Conservation (phyloP, 1,140 invertebrate species). For the Patella vulgata region DNA sequence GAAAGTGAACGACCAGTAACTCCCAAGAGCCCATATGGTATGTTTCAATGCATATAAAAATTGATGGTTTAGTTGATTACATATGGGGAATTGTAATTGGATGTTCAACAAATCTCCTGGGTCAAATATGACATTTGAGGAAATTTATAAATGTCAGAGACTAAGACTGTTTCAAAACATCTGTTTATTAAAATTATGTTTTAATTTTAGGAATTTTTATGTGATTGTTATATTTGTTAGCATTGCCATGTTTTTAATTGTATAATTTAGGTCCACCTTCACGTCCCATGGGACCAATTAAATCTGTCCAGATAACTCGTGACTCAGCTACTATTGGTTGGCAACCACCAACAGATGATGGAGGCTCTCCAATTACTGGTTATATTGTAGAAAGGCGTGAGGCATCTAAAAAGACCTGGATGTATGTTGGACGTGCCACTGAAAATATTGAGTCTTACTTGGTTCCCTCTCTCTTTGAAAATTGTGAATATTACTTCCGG, state of each 20-base stretch:
- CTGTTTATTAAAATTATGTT: no score
- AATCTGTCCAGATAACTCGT: slow-evolving; percentile 70
- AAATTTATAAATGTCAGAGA: no score
- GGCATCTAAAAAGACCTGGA: slow-evolving; percentile 83
- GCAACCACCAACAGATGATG: slow-evolving; percentile 61
- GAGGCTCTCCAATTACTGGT: slow-evolving; percentile 59
- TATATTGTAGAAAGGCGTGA: slow-evolving; percentile 67
- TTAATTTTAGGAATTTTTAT: no score
- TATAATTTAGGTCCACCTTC: slow-evolving; percentile 79
- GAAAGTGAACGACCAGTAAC: slow-evolving; percentile 88
- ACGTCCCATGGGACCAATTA: slow-evolving; percentile 90
- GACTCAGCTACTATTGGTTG: slow-evolving; percentile 61
- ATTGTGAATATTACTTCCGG: slow-evolving; percentile 95
- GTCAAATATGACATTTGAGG: no score
- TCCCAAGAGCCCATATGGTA: slow-evolving; percentile 78
- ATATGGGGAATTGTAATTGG: no score
- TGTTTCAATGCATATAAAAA: no score
- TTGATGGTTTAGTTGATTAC: not conserved
- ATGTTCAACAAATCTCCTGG: no score
- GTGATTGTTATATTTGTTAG: no score
- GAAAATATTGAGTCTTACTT: slow-evolving; percentile 75
- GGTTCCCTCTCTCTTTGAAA: slow-evolving; percentile 88
- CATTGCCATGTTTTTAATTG: no score
- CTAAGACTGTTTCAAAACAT: no score
- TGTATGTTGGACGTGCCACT: slow-evolving; percentile 75